Evolutionary conservation across 2,113 vertebrate genomes (phyloP), one percentile per base, ranked within the genome.

Genomic region (Numida meleagris): DNA sequence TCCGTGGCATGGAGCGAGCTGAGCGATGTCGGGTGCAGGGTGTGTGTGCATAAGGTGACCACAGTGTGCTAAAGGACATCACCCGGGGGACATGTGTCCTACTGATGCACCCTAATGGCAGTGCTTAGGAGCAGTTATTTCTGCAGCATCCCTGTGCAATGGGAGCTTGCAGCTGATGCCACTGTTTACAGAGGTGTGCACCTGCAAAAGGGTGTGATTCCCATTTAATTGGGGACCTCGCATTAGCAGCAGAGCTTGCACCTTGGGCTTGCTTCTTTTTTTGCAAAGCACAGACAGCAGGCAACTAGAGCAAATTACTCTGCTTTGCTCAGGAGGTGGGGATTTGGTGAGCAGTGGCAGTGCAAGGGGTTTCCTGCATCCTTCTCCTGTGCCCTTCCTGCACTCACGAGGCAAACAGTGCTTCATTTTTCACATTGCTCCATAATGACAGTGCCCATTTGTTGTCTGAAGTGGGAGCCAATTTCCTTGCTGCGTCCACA

Each of bases 1-100:
- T 75, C 51, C 36, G 1, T 0, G 61, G 59, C 34, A 25, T 10
- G 57, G 48, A 51, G 70, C 20, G 43, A 9, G 1, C 1, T 0
- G 25, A 38, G 82, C 2, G 23, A 20, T 16, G 48, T 31, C 11
- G 5, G 61, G 3, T 21, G 24, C 38, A 25, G n/a, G 59, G 16
- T 58, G 43, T 7, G 34, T 19, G 6, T 3, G 1, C 31, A 31
- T 24, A 50, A 58, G 48, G 73, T 23, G 72, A 36, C 21, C 5
- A 24, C 0, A 8, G 24, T 23, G n/a, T 66, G 77, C 79, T 42
- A 46, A 40, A 46, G 61, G 67, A 55, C 16, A 7, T 57, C 36
- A 15, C 11, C 27, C 18, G 24, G 50, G 33, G 46, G 59, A 2
- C 8, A 20, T 2, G 2, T 18, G 46, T 79, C 50, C 72, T 77